Evolutionary conservation across 2,888 invertebrate genomes (phyloP), one percentile per base, ranked within the genome.

Genomic region (Gerris lacustris): DNA sequence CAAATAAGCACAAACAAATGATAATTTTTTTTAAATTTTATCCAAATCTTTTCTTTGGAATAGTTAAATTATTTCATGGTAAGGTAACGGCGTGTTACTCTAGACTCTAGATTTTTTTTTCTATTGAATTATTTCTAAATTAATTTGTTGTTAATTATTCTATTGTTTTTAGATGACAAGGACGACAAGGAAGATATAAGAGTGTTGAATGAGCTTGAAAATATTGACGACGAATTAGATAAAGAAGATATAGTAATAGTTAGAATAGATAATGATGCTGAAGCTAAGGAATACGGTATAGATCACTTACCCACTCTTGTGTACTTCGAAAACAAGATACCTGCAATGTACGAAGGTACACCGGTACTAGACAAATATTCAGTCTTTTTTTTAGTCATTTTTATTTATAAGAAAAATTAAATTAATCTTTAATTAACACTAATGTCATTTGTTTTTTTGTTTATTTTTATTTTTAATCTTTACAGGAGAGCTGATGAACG

Each of bases 311-410:
- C 92, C 6, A 87, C 89, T 0, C 82, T 95, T 55, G 87, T 95
- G 18, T 95, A 94, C 81, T 95, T 94, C 78, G 94, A 95, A 81
- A 90, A 92, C 76, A 91, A 92, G 80, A 92, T 94, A 71, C 95
- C 95, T 2, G 92, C 93, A 0, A 84, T 94, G 70, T 95, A 93
- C 79, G 94, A 94, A 82, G 94, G 81, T 78, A 31, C 31, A 31
- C 31, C 31, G 31, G 31, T 31, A 31, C 31, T 66, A 18, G 11
- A 66, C 15, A 67, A 44, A 44, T 17, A 67, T 45, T 11, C 67
- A 15, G 17, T 67, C 44, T 15, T 17, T 67, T 18, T 44, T 67
- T 18, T 44, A 5, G 15, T 44, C n/a, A 67, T 45, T n/a, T 15
- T 15, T 44, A 9, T 44, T 64, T 43, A 11, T 67, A n/a, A 5